Base-by-base conservation (phyloP, 2,797 vertebrate species). In the Platyrinchus mystaceus region DNA sequence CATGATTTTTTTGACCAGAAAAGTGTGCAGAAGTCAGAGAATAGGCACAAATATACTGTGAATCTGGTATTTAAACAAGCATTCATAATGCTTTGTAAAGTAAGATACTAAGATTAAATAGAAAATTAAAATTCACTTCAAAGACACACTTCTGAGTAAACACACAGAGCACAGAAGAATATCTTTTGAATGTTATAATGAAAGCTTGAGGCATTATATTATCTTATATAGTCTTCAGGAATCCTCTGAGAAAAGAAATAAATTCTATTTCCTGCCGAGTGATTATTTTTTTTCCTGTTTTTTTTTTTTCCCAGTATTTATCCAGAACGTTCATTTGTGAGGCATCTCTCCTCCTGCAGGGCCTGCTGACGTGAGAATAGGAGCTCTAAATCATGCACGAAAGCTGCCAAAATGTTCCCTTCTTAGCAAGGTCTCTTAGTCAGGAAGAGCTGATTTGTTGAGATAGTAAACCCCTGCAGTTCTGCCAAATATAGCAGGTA, bases 371-470 rank as follows among this genome's bases (percentile, higher is more conserved):
- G 10, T 39, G 83, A 92, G 49, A 84, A 93, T 7, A 95, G 37
- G 66, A 85, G 90, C 20, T 95, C 87, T 85, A 83, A 88, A 89
- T 89, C 37, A 64, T 18, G 60, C 44, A 93, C 22, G 91, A 96
- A 97, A 94, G 90, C 74, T 96, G 73, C 88, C 95, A 97, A 91
- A 93, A 92, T 84, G 81, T 95, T 96, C 68, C 90, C 81, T 89
- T 95, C 90, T 95, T 70, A 85, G 77, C 39, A 76, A 95, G 68
- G 79, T 84, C 76, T 85, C 39, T 79, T 69, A 91, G 49, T 80
- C 63, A 82, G 82, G 79, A 87, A 37, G 69, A 96, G 87, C 63
- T 86, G 89, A 85, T 91, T 82, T 89, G 46, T 21, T 81, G 79
- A 87, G 67, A 70, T 70, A 80, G 79, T 76, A 94, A 95, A 93